A percentile compares a stretch with the other conserved stretches of the same genome.
These are phyloP conservation scores for Centropus bengalensis DNA, from an alignment of 2,113 vertebrate genomes.

Conservation along the genomic window DNA sequence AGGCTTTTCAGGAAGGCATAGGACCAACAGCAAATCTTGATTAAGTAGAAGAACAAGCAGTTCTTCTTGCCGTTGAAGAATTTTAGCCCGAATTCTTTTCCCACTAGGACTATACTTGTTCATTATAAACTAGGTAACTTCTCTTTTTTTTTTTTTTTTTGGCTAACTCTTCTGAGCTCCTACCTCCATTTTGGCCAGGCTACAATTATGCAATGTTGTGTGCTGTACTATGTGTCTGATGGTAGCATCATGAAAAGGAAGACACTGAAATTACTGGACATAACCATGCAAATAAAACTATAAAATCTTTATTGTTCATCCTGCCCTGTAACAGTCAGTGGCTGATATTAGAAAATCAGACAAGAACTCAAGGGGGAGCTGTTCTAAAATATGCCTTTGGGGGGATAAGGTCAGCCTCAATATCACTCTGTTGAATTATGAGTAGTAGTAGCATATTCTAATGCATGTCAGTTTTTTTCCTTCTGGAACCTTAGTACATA, in stretches of 20 bases:
- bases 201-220: neutral
- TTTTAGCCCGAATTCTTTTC: neutral
- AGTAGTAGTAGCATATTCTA: neutral
- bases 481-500: neutral
- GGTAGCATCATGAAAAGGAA: neutral
- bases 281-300: neutral
- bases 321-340: neutral
- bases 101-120: neutral
- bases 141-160: neutral
- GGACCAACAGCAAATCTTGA: neutral
- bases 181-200: neutral
- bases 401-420: neutral
- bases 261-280: neutral
- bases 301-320: neutral
- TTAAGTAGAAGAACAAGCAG: neutral
- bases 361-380: neutral
- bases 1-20: neutral
- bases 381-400: neutral
- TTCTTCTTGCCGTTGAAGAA: neutral
- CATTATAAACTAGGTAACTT: neutral
- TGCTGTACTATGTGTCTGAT: neutral
- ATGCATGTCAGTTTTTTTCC: neutral
- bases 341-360: neutral
- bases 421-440: neutral
- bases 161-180: neutral